These are phyloP conservation scores for Gymnoscopelus microlampas DNA, from an alignment of 2,797 vertebrate species.

Conservation along the genomic window DNA sequence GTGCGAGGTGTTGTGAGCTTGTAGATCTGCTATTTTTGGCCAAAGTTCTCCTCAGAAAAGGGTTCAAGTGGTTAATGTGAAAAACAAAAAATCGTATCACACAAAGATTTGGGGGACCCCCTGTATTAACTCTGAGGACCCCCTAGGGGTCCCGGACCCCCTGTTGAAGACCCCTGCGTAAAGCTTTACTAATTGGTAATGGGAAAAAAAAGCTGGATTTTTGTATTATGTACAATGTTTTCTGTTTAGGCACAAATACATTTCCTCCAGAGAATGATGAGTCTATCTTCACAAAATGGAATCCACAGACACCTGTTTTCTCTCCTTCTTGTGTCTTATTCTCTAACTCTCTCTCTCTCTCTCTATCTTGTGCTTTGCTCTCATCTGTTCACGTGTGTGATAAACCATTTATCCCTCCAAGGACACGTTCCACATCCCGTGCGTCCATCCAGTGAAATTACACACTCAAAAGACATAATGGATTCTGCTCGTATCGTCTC, in stretches of 20 bases:
- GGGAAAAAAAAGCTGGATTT: too few relatives aligned
- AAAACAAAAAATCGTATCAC: too few relatives aligned
- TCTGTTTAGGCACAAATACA: slow-evolving; percentile 3
- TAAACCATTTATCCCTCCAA: slow-evolving; percentile 78
- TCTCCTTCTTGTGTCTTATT: slow-evolving; percentile 11
- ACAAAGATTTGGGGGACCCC: too few relatives aligned
- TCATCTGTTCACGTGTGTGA: slow-evolving; percentile 66
- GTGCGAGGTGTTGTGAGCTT: too few relatives aligned
- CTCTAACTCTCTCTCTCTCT: slow-evolving; percentile 31
- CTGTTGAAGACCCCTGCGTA: too few relatives aligned
- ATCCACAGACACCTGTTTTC: slow-evolving; percentile 47
- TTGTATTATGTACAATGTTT: not conserved
- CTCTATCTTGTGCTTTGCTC: not conserved
- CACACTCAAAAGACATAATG: slow-evolving; percentile 74
- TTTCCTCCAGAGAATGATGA: slow-evolving; percentile 13
- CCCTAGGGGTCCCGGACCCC: too few relatives aligned
- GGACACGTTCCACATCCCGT: slow-evolving; percentile 71
- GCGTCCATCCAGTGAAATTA: slow-evolving; percentile 73
- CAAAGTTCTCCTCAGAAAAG: too few relatives aligned
- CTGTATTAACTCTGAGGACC: too few relatives aligned
- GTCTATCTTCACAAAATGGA: slow-evolving; percentile 7
- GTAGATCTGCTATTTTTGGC: too few relatives aligned
- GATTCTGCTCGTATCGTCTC: slow-evolving; percentile 74
- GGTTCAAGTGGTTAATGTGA: too few relatives aligned
- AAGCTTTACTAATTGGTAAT: too few relatives aligned